These are phyloP conservation scores for Criorhina ranunculi DNA, from an alignment of 2,888 invertebrate species.

Conservation along the genomic window DNA sequence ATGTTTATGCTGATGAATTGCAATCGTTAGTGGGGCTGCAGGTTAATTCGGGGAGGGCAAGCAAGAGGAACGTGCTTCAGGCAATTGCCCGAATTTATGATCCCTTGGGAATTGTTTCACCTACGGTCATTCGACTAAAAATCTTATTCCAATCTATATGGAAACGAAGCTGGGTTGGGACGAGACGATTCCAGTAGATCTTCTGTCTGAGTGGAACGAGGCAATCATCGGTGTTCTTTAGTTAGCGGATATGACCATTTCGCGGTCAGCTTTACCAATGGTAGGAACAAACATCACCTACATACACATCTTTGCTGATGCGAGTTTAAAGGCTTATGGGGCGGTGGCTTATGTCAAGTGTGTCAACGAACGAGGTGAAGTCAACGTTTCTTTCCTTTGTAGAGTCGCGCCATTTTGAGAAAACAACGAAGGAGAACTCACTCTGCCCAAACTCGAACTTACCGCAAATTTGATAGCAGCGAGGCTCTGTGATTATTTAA, in stretches of 20 bases:
- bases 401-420: slow-evolving; percentile 8
- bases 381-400: no score
- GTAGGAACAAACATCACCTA: neutral
- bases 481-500: slow-evolving; percentile 12
- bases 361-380: no score
- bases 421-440: slow-evolving; percentile 6
- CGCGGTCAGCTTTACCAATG: slow-evolving; percentile 23
- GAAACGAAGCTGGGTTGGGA: no score
- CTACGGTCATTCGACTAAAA: no score
- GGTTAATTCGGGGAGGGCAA: no score
- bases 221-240: neutral
- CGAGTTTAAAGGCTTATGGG: slow-evolving; percentile 10
- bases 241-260: slow-evolving; percentile 10
- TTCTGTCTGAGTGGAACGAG: slow-evolving; percentile 15
- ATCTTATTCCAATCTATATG: no score
- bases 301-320: slow-evolving; percentile 35
- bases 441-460: slow-evolving; percentile 20
- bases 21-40: no score
- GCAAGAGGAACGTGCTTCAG: no score
- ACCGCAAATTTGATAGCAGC: slow-evolving; percentile 19
- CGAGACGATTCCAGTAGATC: slow-evolving; percentile 1
- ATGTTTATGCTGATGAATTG: neutral
- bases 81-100: no score
- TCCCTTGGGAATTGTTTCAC: no score
- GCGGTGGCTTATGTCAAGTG: slow-evolving; percentile 25